A percentile compares a stretch with the other conserved stretches of the same genome.
These are phyloP conservation scores for Epizoanthus ramosus DNA, from an alignment of 92 coral and sea anemone species.

Conservation along the genomic window DNA sequence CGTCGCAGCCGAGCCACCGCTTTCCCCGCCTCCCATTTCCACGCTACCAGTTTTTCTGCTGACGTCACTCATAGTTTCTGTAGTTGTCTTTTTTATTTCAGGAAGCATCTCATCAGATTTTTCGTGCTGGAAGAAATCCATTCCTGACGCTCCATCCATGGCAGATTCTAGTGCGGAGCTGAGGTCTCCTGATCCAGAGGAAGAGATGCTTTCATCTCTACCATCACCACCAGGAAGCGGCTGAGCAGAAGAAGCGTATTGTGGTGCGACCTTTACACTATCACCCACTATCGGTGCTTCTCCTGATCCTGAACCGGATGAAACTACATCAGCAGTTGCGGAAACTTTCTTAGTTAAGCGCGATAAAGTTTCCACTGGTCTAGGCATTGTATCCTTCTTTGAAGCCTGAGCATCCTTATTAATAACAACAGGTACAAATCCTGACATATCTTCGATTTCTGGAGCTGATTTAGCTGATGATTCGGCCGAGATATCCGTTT, in stretches of 20 bases:
- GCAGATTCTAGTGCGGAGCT: conserved; percentile 31
- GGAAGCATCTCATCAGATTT: conserved; percentile 66
- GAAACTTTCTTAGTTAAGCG: not conserved
- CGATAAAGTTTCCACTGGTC: not conserved
- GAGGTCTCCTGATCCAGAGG: conserved; percentile 80
- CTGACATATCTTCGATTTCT: conserved; percentile 19
- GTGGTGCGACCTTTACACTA: conserved; percentile 5
- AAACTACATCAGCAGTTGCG: conserved; percentile 13
- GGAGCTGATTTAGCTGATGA: conserved; percentile 6
- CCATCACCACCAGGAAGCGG: conserved; percentile 74
- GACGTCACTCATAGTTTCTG: conserved; percentile 12
- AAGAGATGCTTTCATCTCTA: conserved; percentile 46
- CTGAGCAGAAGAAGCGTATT: conserved; percentile 40
- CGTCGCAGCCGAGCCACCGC: conserved; percentile 1
- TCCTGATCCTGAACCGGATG: conserved; percentile 75
- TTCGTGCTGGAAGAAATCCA: conserved; percentile 53
- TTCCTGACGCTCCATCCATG: conserved; percentile 52
- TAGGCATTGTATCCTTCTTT: conserved; percentile 29
- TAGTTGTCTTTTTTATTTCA: conserved; percentile 41
- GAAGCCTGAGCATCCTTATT: conserved; percentile 9
- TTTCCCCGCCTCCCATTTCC: conserved; percentile 29
- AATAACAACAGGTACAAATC: not conserved
- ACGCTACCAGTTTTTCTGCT: not conserved
- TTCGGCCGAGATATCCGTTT: not conserved
- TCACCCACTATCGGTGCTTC: conserved; percentile 22